A percentile compares a stretch with the other conserved stretches of the same genome.
phyloP scores from a whole-genome alignment of 2,113 vertebrate species.

The Crypturellus undulatus region DNA sequence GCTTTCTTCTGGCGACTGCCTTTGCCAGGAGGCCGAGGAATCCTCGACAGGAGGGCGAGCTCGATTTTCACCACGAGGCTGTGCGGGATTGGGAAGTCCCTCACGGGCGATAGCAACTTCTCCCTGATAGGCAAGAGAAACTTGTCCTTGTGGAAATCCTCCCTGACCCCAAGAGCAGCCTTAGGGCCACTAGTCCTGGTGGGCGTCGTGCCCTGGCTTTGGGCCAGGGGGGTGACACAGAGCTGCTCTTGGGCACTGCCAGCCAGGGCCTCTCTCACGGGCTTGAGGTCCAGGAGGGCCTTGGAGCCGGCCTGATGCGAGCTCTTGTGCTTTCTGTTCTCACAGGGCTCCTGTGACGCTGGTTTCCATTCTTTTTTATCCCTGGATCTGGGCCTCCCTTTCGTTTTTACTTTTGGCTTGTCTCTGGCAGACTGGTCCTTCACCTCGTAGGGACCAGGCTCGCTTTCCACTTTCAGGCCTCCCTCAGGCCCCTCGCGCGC shows the following conservation, averaged over 20 bases:
- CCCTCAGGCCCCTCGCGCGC: slow-evolving; percentile 11
- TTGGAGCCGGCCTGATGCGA: slow-evolving; percentile 46
- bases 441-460: slow-evolving; percentile 54
- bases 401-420: slow-evolving; percentile 86
- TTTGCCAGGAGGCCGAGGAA: slow-evolving; percentile 76
- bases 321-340: slow-evolving; percentile 74
- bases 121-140: slow-evolving; percentile 50
- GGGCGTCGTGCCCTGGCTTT: slow-evolving; percentile 44
- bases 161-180: slow-evolving; percentile 30
- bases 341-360: slow-evolving; percentile 4
- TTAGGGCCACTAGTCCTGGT: slow-evolving; percentile 63
- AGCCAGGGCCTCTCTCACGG: slow-evolving; percentile 44
- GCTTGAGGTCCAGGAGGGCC: not conserved
- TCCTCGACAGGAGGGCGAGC: slow-evolving; percentile 82
- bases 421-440: slow-evolving; percentile 79
- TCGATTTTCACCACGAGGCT: slow-evolving; percentile 88
- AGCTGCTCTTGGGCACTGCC: slow-evolving; percentile 11
- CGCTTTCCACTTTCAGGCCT: slow-evolving; percentile 71
- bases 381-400: slow-evolving; percentile 71
- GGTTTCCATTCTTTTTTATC: slow-evolving; percentile 66
- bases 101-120: slow-evolving; percentile 48
- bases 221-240: slow-evolving; percentile 49
- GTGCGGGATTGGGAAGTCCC: not conserved
- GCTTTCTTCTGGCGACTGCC: slow-evolving; percentile 17
- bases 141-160: slow-evolving; percentile 67